Percentiles rank a stretch among this genome's conserved stretches.
These are phyloP conservation scores for Thymallus thymallus DNA, from an alignment of 2,113 vertebrate genomes.

Conservation along the genomic window DNA sequence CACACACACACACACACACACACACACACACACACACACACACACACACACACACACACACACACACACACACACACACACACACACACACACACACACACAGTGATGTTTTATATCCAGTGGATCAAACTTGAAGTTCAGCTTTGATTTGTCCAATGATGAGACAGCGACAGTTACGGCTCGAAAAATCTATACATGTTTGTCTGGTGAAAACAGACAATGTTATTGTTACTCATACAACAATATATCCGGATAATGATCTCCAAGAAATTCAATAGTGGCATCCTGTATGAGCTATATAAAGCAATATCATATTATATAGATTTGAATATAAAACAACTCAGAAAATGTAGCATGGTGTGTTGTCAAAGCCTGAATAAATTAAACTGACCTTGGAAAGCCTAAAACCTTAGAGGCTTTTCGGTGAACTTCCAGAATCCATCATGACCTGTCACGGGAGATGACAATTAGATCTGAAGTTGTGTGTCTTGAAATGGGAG, in stretches of 20 bases:
- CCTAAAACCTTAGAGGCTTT: slow-evolving; percentile 16
- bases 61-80: no score
- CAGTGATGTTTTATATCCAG: no score
- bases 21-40: no score
- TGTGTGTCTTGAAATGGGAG: slow-evolving; percentile 45
- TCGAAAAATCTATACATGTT: neutral
- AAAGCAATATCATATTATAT: neutral
- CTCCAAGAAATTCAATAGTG: neutral
- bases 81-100: no score
- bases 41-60: no score
- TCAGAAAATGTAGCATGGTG: slow-evolving; percentile 21
- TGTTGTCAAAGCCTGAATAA: slow-evolving; percentile 39
- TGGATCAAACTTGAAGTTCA: slow-evolving; percentile 3
- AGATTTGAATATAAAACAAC: slow-evolving; percentile 19
- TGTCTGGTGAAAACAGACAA: neutral
- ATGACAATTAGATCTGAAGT: slow-evolving; percentile 57
- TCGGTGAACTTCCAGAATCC: slow-evolving; percentile 31
- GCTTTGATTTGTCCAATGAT: neutral
- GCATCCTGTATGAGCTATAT: neutral
- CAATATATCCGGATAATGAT: neutral
- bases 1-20: no score
- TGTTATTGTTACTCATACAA: neutral
- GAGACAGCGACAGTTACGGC: no score
- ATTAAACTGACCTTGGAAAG: slow-evolving; percentile 37
- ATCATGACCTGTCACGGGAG: slow-evolving; percentile 53